A percentile compares a stretch with the other conserved stretches of the same genome.
phyloP scores from a whole-genome alignment of 2,888 invertebrate genomes.

The Tipula vernalis region DNA sequence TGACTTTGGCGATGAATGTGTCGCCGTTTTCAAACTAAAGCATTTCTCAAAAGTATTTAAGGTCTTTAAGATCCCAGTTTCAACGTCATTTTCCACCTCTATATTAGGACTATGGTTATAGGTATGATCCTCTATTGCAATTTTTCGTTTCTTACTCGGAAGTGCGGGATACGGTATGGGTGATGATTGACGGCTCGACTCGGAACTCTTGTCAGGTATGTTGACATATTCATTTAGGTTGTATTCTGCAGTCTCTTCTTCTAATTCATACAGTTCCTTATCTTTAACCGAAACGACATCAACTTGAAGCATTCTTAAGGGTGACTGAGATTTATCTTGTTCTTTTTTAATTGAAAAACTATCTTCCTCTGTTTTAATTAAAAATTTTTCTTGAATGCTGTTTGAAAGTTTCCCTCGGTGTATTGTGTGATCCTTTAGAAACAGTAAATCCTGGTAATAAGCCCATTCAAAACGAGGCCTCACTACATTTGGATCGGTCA shows the following conservation, averaged over 20 bases:
- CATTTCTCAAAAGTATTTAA: neutral
- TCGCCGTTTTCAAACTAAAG: neutral
- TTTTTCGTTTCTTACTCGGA: neutral
- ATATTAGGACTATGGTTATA: neutral
- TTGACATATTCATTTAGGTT: neutral
- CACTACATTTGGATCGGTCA: neutral
- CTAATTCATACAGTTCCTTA: neutral
- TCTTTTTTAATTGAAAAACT: neutral
- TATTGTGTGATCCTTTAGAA: neutral
- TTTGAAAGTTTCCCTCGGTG: neutral
- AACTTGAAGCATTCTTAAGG: neutral
- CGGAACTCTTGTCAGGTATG: neutral
- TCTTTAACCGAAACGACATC: neutral
- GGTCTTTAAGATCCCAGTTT: neutral
- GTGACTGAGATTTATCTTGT: neutral
- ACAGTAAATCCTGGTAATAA: neutral
- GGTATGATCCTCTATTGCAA: neutral
- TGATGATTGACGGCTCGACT: neutral
- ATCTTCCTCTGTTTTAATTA: neutral
- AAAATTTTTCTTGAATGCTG: neutral
- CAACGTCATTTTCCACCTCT: neutral
- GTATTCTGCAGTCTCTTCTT: neutral
- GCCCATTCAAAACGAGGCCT: neutral
- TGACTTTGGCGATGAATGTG: neutral
- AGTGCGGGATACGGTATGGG: neutral